Conservation (phyloP, 2,888 invertebrate species). For the Acleris literana region DNA sequence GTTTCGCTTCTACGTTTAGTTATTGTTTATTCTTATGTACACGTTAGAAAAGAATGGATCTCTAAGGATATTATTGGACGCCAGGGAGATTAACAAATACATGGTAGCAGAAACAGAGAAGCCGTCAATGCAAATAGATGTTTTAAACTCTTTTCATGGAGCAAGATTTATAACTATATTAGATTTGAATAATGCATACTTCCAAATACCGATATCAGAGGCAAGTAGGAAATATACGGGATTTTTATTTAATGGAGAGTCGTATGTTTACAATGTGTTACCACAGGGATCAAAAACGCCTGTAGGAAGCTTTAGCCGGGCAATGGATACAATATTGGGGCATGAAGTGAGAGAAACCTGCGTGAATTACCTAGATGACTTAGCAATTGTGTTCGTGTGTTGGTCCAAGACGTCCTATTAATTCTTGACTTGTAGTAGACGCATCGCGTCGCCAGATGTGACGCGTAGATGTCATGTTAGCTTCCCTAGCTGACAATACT, state of each 20-base stretch:
- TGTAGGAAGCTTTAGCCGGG: conserved; percentile 44
- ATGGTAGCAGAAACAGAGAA: conserved; percentile 13
- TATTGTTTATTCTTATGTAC: no score
- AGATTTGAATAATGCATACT: conserved; percentile 41
- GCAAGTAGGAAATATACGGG: conserved; percentile 38
- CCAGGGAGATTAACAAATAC: conserved; percentile 6
- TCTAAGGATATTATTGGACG: conserved; percentile 13
- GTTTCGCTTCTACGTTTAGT: no score
- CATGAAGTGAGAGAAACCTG: conserved; percentile 42
- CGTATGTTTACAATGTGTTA: conserved; percentile 39
- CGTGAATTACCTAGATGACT: conserved; percentile 44
- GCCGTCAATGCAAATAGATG: conserved; percentile 11
- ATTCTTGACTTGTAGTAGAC: no score
- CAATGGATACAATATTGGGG: conserved; percentile 45
- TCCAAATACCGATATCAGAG: conserved; percentile 37
- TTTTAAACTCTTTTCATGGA: conserved; percentile 19
- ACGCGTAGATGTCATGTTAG: no score
- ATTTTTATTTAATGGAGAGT: conserved; percentile 35
- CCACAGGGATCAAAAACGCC: conserved; percentile 43
- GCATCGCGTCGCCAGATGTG: no score
- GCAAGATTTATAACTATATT: conserved; percentile 37
- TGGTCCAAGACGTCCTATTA: no score
- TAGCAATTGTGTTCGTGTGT: no score
- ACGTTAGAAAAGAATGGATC: conserved; percentile 9
- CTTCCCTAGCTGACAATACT: no score